phyloP scores from a whole-genome alignment of 2,888 invertebrate species.

The Latrodectus elegans region DNA sequence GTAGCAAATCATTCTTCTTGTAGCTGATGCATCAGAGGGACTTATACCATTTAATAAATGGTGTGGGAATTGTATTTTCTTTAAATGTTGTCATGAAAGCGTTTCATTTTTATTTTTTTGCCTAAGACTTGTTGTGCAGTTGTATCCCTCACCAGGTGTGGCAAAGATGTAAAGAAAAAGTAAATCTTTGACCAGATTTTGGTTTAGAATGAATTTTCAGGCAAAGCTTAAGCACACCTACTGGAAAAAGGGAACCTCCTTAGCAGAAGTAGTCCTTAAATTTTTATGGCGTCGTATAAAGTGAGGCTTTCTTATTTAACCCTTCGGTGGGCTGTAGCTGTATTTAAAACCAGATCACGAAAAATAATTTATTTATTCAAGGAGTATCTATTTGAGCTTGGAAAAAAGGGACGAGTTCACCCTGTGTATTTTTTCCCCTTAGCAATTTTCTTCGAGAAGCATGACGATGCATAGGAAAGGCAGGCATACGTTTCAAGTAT shows the following conservation, averaged over 20 bases:
- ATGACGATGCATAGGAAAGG: slow-evolving; percentile 27
- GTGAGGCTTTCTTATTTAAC: slow-evolving; percentile 47
- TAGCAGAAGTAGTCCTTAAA: slow-evolving; percentile 53
- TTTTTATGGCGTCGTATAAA: slow-evolving; percentile 67
- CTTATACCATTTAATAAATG: slow-evolving; percentile 1
- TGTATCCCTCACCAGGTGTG: background rate
- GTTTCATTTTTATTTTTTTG: background rate
- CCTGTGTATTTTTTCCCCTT: slow-evolving; percentile 34
- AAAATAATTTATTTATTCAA: slow-evolving; percentile 61
- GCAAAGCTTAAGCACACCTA: background rate
- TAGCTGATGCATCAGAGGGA: background rate
- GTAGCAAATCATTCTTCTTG: slow-evolving; percentile 46
- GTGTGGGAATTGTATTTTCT: background rate
- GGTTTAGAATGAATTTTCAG: no score
- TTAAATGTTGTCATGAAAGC: no score
- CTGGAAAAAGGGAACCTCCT: slow-evolving; percentile 23
- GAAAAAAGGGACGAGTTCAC: background rate
- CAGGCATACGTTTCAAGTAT: background rate
- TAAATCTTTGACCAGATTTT: no score
- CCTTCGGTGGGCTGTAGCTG: slow-evolving; percentile 7
- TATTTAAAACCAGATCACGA: slow-evolving; percentile 56
- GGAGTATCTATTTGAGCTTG: background rate
- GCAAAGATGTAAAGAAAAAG: background rate
- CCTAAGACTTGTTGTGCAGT: background rate
- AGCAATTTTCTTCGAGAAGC: slow-evolving; percentile 38